phyloP scores from a whole-genome alignment of 2,797 vertebrate species.

The Microctenopoma lineatum region DNA sequence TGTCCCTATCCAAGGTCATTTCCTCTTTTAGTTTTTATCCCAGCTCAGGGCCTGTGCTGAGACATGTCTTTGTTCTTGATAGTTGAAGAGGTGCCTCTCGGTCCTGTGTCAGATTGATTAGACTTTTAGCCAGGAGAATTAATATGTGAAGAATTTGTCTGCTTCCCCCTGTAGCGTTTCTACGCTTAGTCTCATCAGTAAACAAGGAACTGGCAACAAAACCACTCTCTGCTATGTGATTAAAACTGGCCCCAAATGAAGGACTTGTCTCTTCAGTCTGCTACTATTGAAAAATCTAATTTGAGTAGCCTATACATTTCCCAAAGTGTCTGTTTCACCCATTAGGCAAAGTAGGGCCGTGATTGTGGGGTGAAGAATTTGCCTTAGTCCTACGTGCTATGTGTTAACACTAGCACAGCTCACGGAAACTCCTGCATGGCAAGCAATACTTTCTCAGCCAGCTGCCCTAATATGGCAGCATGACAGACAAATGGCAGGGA shows the following conservation, averaged over 20 bases:
- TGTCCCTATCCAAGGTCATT: conserved; percentile 64
- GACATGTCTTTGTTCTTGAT: conserved; percentile 66
- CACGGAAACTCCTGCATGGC: conserved; percentile 27
- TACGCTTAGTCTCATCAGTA: conserved; percentile 73
- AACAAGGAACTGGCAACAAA: conserved; percentile 75
- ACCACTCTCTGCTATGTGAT: conserved; percentile 73
- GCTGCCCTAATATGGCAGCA: conserved; percentile 59
- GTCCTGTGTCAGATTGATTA: conserved; percentile 78
- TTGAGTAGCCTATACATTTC: conserved; percentile 33
- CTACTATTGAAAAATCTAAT: conserved; percentile 63
- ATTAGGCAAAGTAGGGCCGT: conserved; percentile 14
- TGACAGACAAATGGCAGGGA: conserved; percentile 65
- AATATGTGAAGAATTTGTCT: conserved; percentile 75
- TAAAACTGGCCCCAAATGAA: conserved; percentile 74
- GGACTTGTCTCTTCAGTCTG: conserved; percentile 61
- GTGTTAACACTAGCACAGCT: conserved; percentile 14
- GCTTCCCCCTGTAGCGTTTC: conserved; percentile 63
- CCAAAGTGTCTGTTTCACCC: conserved; percentile 37
- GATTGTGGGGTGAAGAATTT: conserved; percentile 3
- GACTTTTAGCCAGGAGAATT: conserved; percentile 78
- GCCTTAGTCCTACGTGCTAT: conserved; percentile 15
- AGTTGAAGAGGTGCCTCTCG: conserved; percentile 62
- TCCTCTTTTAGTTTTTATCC: conserved; percentile 49
- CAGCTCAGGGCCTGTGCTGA: conserved; percentile 57
- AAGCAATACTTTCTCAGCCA: conserved; percentile 51